Conservation (phyloP, 2,888 invertebrate genomes). For the Nomada ruficornis region DNA sequence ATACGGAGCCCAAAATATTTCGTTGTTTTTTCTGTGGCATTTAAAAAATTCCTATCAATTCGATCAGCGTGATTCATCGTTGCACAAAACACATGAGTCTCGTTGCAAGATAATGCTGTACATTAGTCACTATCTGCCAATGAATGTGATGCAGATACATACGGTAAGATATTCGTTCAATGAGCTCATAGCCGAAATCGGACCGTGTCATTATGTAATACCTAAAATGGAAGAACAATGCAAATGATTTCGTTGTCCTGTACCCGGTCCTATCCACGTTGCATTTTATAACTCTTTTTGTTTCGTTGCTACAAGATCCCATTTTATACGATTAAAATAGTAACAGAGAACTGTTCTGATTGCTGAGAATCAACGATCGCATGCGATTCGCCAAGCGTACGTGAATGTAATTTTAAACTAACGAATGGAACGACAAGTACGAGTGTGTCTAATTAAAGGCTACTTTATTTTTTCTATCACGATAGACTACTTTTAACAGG, state of each 20-base stretch:
- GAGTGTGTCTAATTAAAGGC: slow-evolving; percentile 16
- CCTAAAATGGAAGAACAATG: slow-evolving; percentile 40
- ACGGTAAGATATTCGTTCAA: neutral
- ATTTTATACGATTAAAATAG: too few relatives aligned
- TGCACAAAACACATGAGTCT: neutral
- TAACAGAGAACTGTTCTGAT: too few relatives aligned
- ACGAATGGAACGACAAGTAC: neutral
- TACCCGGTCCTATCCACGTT: neutral
- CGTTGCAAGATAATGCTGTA: neutral
- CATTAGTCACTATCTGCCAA: slow-evolving; percentile 32
- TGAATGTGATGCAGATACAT: slow-evolving; percentile 14
- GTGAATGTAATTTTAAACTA: neutral
- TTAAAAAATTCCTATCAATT: neutral
- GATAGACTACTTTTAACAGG: slow-evolving; percentile 17
- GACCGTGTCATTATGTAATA: slow-evolving; percentile 35
- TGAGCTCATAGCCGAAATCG: slow-evolving; percentile 45
- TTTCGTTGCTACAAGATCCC: too few relatives aligned
- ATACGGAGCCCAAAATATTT: neutral
- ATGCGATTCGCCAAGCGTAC: neutral
- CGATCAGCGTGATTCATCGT: neutral
- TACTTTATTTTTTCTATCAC: neutral
- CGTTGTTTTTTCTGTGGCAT: neutral
- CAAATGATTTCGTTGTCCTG: neutral
- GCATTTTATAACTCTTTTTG: neutral
- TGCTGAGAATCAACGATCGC: too few relatives aligned